Percentiles rank a stretch among this genome's conserved stretches.
These are phyloP conservation scores for Cephus nigrinus DNA, from an alignment of 2,888 invertebrate genomes.

Conservation along the genomic window DNA sequence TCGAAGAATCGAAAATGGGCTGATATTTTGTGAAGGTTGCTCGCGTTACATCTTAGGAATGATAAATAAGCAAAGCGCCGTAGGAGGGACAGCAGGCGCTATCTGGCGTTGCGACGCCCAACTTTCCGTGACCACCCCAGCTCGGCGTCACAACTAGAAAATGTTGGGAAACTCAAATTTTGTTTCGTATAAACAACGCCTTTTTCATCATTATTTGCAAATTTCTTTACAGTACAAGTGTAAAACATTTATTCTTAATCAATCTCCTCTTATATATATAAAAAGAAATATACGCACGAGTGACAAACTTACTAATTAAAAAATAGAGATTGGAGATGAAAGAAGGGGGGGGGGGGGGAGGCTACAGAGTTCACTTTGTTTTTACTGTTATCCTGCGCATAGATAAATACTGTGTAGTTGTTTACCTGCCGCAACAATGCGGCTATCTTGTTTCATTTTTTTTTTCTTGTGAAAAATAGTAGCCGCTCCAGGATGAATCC, in stretches of 20 bases:
- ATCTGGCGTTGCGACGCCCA: not conserved
- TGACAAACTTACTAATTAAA: constrained; percentile 22
- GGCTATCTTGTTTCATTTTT: not conserved
- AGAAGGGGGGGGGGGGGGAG: not conserved
- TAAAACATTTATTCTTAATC: constrained; percentile 53
- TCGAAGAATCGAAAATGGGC: not conserved
- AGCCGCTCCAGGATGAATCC: constrained; percentile 22
- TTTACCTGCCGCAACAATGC: constrained; percentile 15
- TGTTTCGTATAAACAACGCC: constrained; percentile 37
- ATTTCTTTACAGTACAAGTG: constrained; percentile 47
- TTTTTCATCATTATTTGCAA: constrained; percentile 47
- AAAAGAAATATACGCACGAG: constrained; percentile 31
- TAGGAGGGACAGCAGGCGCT: not conserved
- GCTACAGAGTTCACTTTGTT: not conserved
- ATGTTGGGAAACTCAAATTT: constrained; percentile 12
- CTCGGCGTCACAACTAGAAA: not conserved
- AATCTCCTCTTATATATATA: constrained; percentile 37
- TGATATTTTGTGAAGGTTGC: not conserved
- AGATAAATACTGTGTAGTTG: constrained; percentile 31
- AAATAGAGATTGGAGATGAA: not conserved
- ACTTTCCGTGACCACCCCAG: not conserved
- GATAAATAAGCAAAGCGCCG: not conserved
- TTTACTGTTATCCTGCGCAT: constrained; percentile 5
- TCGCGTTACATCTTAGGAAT: not conserved
- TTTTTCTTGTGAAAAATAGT: constrained; percentile 16